phyloP scores from a whole-genome alignment of 2,797 vertebrate genomes.

The Anniella stebbinsi region DNA sequence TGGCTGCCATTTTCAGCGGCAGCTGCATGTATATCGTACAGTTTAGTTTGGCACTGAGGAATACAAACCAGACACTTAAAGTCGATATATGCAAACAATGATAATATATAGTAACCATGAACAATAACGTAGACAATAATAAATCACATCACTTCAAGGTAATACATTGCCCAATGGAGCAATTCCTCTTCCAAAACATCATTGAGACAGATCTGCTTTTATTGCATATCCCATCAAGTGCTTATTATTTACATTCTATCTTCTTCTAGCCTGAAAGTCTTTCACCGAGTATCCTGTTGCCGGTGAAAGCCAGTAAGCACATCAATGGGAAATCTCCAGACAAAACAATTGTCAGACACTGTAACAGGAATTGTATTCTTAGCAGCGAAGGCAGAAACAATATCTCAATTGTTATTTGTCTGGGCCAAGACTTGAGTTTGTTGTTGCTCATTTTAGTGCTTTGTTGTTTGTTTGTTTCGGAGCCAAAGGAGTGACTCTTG shows the following conservation, averaged over 20 bases:
- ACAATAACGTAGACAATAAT: neutral
- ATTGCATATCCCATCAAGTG: conserved; percentile 21
- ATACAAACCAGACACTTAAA: neutral
- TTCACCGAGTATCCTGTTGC: conserved; percentile 52
- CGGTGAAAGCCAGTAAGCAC: conserved; percentile 26
- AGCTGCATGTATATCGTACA: neutral
- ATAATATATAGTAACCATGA: neutral
- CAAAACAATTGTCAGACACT: conserved; percentile 38
- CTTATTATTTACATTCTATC: conserved; percentile 10
- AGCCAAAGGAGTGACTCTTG: conserved; percentile 26
- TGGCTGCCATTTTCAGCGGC: neutral
- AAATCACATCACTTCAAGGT: neutral
- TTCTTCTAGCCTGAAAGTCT: conserved; percentile 40
- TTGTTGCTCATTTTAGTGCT: conserved; percentile 37
- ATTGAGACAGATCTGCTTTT: conserved; percentile 46
- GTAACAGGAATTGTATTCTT: conserved; percentile 43
- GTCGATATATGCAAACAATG: neutral
- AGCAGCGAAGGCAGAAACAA: conserved; percentile 30
- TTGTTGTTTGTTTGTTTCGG: conserved; percentile 12
- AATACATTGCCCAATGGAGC: neutral
- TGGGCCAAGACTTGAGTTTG: conserved; percentile 36
- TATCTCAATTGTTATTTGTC: conserved; percentile 32
- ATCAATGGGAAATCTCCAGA: conserved; percentile 19
- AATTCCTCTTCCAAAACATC: neutral
- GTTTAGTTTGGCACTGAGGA: neutral